These are phyloP conservation scores for Tuberolachnus salignus DNA, from an alignment of 2,888 invertebrate genomes.

Conservation along the genomic window DNA sequence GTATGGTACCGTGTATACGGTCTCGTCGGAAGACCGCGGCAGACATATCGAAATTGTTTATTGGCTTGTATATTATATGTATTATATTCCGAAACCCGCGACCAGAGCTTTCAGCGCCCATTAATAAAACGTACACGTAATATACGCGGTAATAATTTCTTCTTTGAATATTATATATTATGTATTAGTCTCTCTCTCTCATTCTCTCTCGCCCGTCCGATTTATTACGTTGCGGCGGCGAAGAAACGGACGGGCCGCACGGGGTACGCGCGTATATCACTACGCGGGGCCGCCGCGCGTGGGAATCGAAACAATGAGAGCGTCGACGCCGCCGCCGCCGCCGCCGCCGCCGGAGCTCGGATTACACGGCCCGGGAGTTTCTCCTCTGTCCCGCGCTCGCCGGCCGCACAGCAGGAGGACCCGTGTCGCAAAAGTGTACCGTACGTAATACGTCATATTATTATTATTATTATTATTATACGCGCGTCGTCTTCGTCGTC, in stretches of 20 bases:
- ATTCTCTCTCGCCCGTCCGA: background rate
- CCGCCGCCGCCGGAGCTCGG: slow-evolving; percentile 40
- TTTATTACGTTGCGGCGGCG: slow-evolving; percentile 8
- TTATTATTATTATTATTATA: too few species aligned
- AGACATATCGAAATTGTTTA: slow-evolving; percentile 31
- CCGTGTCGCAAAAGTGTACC: slow-evolving; percentile 30
- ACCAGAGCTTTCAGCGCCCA: slow-evolving; percentile 11
- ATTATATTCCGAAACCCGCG: background rate
- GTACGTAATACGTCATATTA: background rate
- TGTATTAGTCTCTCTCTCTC: background rate
- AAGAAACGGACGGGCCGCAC: background rate
- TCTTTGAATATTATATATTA: background rate
- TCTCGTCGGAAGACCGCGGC: background rate
- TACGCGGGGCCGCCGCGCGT: slow-evolving; percentile 23
- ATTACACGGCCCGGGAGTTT: slow-evolving; percentile 23
- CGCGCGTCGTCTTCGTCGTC: background rate
- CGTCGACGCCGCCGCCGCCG: slow-evolving; percentile 1
- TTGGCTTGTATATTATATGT: background rate
- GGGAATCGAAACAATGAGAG: slow-evolving; percentile 51
- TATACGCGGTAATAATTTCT: slow-evolving; percentile 11
- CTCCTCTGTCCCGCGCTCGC: background rate
- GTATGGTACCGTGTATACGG: background rate
- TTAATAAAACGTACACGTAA: background rate
- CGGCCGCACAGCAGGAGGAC: slow-evolving; percentile 41
- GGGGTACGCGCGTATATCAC: too few species aligned